Percentiles rank a stretch among this genome's conserved stretches.
Conservation (phyloP, 2,888 invertebrate genomes). For the Tholera decimalis region DNA sequence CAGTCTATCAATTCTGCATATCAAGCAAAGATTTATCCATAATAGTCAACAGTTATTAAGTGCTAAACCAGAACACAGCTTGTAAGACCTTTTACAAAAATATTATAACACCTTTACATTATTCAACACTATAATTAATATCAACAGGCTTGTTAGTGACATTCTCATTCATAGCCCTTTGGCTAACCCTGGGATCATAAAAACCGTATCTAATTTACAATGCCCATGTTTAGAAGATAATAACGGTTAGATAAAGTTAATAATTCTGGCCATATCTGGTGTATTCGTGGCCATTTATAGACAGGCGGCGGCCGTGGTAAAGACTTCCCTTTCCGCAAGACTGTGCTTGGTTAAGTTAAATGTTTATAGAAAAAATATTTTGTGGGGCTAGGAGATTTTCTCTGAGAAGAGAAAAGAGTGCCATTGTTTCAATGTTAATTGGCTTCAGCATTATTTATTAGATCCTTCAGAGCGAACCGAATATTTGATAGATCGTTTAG, state of each 20-base stretch:
- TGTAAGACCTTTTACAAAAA: slow-evolving; percentile 42
- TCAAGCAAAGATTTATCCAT: slow-evolving; percentile 23
- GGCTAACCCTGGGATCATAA: slow-evolving; percentile 42
- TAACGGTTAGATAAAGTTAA: slow-evolving; percentile 62
- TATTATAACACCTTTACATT: slow-evolving; percentile 45
- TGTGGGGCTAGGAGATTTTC: slow-evolving; percentile 1
- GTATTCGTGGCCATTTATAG: slow-evolving; percentile 50
- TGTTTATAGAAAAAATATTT: slow-evolving; percentile 22
- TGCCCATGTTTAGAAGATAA: slow-evolving; percentile 58
- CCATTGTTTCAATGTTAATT: no score
- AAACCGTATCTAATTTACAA: slow-evolving; percentile 60
- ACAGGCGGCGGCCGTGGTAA: slow-evolving; percentile 17
- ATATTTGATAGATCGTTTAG: no score
- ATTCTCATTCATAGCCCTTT: slow-evolving; percentile 47
- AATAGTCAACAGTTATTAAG: slow-evolving; percentile 26
- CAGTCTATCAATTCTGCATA: slow-evolving; percentile 11
- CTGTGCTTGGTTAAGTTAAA: slow-evolving; percentile 38
- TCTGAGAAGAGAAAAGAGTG: no score
- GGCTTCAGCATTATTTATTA: no score
- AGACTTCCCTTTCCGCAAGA: slow-evolving; percentile 65
- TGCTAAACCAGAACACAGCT: slow-evolving; percentile 6
- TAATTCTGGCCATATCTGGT: slow-evolving; percentile 56
- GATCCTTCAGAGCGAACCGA: no score
- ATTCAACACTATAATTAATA: slow-evolving; percentile 42
- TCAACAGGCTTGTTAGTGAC: slow-evolving; percentile 33